phyloP scores from a whole-genome alignment of 2,113 vertebrate species.

The Caracal caracal region DNA sequence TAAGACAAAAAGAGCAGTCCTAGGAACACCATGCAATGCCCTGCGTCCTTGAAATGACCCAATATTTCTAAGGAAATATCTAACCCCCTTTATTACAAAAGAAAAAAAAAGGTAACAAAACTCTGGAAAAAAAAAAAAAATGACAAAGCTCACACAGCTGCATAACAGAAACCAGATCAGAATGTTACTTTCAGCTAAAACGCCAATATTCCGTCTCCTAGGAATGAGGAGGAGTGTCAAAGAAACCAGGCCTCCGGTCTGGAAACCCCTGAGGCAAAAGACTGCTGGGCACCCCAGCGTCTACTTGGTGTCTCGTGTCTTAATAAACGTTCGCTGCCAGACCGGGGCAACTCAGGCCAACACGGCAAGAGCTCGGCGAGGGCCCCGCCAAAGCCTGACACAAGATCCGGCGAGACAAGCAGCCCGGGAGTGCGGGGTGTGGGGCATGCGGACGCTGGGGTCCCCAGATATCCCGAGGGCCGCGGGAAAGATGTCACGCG shows the following conservation, averaged over 20 bases:
- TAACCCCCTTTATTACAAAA: not conserved
- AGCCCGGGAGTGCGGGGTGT: rapidly evolving
- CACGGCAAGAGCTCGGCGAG: not conserved
- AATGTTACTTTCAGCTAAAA: not conserved
- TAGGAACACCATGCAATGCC: not conserved
- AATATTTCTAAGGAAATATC: not conserved
- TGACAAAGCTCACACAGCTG: not conserved
- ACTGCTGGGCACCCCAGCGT: not conserved
- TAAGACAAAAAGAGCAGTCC: not conserved
- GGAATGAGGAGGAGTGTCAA: not conserved
- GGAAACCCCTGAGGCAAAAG: not conserved
- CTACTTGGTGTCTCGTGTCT: not conserved
- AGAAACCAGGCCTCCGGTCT: not conserved
- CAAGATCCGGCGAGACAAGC: not conserved
- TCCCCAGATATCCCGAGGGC: not conserved
- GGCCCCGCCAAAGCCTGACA: not conserved
- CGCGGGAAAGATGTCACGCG: not conserved
- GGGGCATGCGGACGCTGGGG: not conserved
- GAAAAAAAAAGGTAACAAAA: not conserved
- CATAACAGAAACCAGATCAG: not conserved
- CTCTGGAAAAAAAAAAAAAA: not conserved
- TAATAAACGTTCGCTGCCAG: not conserved
- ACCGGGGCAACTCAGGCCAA: not conserved
- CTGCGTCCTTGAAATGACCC: not conserved
- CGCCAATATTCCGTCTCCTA: not conserved